These are phyloP conservation scores for Rattus norvegicus DNA, from an alignment of 2,113 vertebrate species.

Conservation along the genomic window GRCr8 NC_086022.1:125400501-125401000, in stretches of 20 bases:
- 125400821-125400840: constrained; percentile 86
- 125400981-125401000: neutral
- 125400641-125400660: constrained; percentile 96
- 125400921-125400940: neutral
- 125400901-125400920: constrained; percentile 83
- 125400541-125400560: constrained; percentile 41
- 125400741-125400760: constrained; percentile 96
- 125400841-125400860: constrained; percentile 85
- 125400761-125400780: constrained; percentile 88
- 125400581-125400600: constrained; percentile 88
- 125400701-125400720: constrained; percentile 93
- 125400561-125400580: constrained; percentile 63
- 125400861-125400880: constrained; percentile 84
- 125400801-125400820: constrained; percentile 83
- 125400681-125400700: constrained; percentile 89
- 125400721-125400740: constrained; percentile 95
- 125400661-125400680: constrained; percentile 92
- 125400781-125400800: constrained; percentile 91
- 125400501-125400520: neutral
- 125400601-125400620: constrained; percentile 95
- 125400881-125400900: constrained; percentile 89
- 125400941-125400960: neutral
- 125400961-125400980: neutral
- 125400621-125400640: constrained; percentile 92
- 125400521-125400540: neutral